Base-by-base conservation (phyloP, 2,797 vertebrate species). In the Hirundo rustica region DNA sequence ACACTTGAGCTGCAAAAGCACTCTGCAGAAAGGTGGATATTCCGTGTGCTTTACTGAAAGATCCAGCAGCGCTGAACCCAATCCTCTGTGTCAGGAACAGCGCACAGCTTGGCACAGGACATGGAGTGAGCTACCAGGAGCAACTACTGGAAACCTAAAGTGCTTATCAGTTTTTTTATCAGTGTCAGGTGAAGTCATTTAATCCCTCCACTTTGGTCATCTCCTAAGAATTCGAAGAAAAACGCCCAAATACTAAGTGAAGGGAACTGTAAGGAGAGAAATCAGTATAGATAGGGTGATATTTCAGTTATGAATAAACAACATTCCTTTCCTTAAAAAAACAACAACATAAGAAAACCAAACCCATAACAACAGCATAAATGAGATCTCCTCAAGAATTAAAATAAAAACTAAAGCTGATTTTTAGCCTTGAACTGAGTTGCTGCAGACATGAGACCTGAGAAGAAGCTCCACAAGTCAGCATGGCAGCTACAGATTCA, bases 1-100 rank as follows among this genome's bases (percentile, higher is more conserved):
- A 93, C 90, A 96, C 89, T 95, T 84, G 96, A 96, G 96, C 95
- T 94, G 88, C 89, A 90, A 87, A 96, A 94, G 93, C 83, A 79
- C 95, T 95, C 88, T 74, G 95, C 2, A 4, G 88, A 92, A 94
- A 96, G 91, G 94, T 90, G 93, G 89, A 93, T 85, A 90, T 95
- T 93, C 93, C 47, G 3, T 90, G 94, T 92, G 68, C 89, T 96
- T 92, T 86, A 89, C 83, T 94, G 86, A 94, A 61, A 92, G 95
- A 94, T 82, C 94, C 94, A 77, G 93, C 85, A 95, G 94, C 2
- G 72, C 71, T 54, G 73, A 95, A 92, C 87, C 88, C 89, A 91
- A 82, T 90, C 84, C 73, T 82, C 80, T 75, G 4, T 85, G 86
- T 57, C 65, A 95, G 83, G 78, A 93, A 71, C 89, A 90, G 92